Evolutionary conservation across 2,113 vertebrate genomes (phyloP), one percentile per base, ranked within the genome.

Genomic region (Chaetodon auriga): DNA sequence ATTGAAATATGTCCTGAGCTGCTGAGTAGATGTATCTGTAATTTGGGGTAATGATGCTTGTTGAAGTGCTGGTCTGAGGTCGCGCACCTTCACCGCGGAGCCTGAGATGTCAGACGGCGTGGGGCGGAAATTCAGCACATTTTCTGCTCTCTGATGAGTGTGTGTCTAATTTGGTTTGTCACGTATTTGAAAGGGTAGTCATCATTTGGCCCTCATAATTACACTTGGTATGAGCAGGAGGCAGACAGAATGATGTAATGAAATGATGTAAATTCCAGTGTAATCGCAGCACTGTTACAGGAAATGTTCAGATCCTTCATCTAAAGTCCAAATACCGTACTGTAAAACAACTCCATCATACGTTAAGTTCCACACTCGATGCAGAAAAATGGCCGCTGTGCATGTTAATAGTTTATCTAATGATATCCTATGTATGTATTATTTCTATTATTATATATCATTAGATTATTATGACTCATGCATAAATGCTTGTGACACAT

Each of bases 1-100:
- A 93, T 89, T 87, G 87, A 88, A 91, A 92, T 83, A 79, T 85
- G 60, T 83, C 77, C 60, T 6, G 23, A 72, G 75, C 51, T 60
- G 43, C 36, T 81, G 76, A 53, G 21, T 66, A 71, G 71, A 63
- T 78, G 79, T 76, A 16, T 36, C 7, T 68, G 68, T 78, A 76
- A 83, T 90, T 79, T 84, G 66, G 41, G 6, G 62, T 82, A 86
- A 90, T 82, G 78, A 85, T 53, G 80, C 85, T 53, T 35, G 36
- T 51, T 68, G 69, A 60, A 51, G 49, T 41, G 77, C n/a, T 45
- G 45, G 25, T 78, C 70, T 64, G 88, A 83, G 64, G 83, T 73
- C 77, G 68, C 2, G 60, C 64, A 16, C 57, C 57, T 72, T 65
- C 63, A 30, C 53, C 51, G 0, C 53, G 63, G 46, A 73, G 38